Base-by-base conservation (phyloP, 92 coral and sea anemone genomes). In the Blastomussa wellsi region DNA sequence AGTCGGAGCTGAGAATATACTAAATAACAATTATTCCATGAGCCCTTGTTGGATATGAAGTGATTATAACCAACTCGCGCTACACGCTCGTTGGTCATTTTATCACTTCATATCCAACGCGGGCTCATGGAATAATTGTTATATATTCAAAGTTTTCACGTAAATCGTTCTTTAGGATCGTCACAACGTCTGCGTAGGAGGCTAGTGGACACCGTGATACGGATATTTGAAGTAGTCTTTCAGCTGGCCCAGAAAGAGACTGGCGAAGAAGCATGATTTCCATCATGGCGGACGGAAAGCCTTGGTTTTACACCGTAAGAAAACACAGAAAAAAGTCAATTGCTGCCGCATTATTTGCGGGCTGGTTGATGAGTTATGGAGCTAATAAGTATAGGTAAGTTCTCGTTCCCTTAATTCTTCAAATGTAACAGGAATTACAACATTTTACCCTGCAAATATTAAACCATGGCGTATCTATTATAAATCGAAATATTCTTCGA, bases 241-340 rank as follows among this genome's bases (percentile, higher is more conserved):
- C 1, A 13, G 19, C 2, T 51, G 10, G 1, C 20, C 16, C 29
- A 12, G 59, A 62, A 19, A 32, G 19, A n/a, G 62, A 31, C 80
- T 74, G 80, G 87, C 62, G 75, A 55, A 47, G 78, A 72, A 81
- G 52, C 79, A 59, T 80, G 72, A 49, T 84, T 82, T 59, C 55
- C 86, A 92, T 76, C 59, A 94, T 94, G 98, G 95, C 97, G 92
- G 98, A 90, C 84, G 89, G 86, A 29, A 96, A 94, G 81, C 98
- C 99, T 24, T 77, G 92, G 42, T 92, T 96, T 89, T 96, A 90
- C 88, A 96, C 98, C 32, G 47, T 96, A 39, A 77, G 99, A 90
- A 94, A 94, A 71, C 99, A 96, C 79, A 87, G 92, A 84, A 96
- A 96, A 82, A 96, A 96, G 83, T 86, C 97, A 57, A 88, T 96